Percentiles rank a stretch among this genome's conserved stretches.
phyloP scores from a whole-genome alignment of 2,888 invertebrate species.

The Magallana nippona region DNA sequence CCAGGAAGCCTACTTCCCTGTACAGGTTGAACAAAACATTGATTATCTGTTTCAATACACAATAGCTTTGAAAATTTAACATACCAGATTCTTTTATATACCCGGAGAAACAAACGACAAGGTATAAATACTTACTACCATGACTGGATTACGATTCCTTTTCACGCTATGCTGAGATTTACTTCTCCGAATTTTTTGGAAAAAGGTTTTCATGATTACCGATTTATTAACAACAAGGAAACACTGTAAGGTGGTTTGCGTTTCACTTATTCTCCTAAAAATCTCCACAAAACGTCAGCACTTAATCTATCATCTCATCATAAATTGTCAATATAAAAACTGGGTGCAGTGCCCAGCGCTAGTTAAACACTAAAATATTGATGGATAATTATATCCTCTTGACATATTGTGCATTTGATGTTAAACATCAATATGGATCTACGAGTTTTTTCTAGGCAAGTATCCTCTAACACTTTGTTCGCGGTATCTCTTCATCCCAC shows the following conservation, averaged over 20 bases:
- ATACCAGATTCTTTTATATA: not conserved
- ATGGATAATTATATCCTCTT: conserved; percentile 20
- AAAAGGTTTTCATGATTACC: conserved; percentile 37
- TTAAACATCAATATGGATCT: conserved; percentile 15
- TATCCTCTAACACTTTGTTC: not conserved
- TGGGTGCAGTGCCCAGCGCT: conserved; percentile 12
- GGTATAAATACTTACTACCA: conserved; percentile 23
- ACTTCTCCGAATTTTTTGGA: conserved; percentile 27
- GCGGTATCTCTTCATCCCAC: not conserved
- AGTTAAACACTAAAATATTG: conserved; percentile 11
- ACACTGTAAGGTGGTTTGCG: no score
- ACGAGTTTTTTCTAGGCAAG: not conserved
- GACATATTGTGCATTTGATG: conserved; percentile 33
- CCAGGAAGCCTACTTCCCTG: no score
- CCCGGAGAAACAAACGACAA: not conserved
- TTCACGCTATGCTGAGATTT: conserved; percentile 37
- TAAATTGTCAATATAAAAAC: conserved; percentile 1
- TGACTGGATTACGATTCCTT: conserved; percentile 7
- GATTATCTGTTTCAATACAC: not conserved
- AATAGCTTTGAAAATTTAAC: not conserved
- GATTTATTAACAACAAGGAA: not conserved
- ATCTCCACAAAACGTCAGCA: not conserved
- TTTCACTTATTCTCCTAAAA: no score
- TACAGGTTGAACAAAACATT: not conserved
- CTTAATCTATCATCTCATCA: conserved; percentile 4